A percentile compares a stretch with the other conserved stretches of the same genome.
These are phyloP conservation scores for Condylura cristata DNA, from an alignment of 2,113 vertebrate genomes.

Conservation along the genomic window DNA sequence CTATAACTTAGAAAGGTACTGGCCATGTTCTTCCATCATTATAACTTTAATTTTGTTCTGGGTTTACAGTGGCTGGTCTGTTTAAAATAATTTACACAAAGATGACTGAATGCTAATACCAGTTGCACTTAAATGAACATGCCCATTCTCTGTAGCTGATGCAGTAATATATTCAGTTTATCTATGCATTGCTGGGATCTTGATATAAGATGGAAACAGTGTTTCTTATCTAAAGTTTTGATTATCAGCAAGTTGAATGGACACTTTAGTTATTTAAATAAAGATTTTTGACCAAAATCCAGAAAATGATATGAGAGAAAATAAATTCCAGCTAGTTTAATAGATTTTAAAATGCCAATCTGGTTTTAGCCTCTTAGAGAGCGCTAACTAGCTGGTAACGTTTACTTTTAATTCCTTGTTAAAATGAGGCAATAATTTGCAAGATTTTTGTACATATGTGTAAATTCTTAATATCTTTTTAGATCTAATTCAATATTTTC, in stretches of 20 bases:
- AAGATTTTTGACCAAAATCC: slow-evolving; percentile 90
- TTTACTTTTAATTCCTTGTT: slow-evolving; percentile 94
- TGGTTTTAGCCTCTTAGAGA: slow-evolving; percentile 91
- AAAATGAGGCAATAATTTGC: slow-evolving; percentile 98
- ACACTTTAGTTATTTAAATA: slow-evolving; percentile 90
- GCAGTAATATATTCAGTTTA: slow-evolving; percentile 94
- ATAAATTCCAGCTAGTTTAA: slow-evolving; percentile 84
- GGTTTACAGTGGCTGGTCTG: slow-evolving; percentile 87
- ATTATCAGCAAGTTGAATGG: slow-evolving; percentile 90
- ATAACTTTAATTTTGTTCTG: slow-evolving; percentile 79
- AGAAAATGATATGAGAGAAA: slow-evolving; percentile 87
- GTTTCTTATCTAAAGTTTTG: slow-evolving; percentile 90
- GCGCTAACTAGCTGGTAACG: slow-evolving; percentile 87
- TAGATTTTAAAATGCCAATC: slow-evolving; percentile 88
- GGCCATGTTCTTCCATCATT: slow-evolving; percentile 81
- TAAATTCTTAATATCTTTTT: slow-evolving; percentile 90
- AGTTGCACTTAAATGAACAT: slow-evolving; percentile 88
- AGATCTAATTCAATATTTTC: slow-evolving; percentile 90
- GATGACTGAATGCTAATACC: slow-evolving; percentile 90
- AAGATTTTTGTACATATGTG: slow-evolving; percentile 96
- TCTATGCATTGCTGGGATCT: slow-evolving; percentile 96
- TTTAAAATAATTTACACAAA: slow-evolving; percentile 78
- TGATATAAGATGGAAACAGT: slow-evolving; percentile 86
- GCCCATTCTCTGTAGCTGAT: slow-evolving; percentile 90
- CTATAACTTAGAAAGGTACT: slow-evolving; percentile 82